These are phyloP conservation scores for Melieria omissa DNA, from an alignment of 2,888 invertebrate genomes.

Conservation along the genomic window DNA sequence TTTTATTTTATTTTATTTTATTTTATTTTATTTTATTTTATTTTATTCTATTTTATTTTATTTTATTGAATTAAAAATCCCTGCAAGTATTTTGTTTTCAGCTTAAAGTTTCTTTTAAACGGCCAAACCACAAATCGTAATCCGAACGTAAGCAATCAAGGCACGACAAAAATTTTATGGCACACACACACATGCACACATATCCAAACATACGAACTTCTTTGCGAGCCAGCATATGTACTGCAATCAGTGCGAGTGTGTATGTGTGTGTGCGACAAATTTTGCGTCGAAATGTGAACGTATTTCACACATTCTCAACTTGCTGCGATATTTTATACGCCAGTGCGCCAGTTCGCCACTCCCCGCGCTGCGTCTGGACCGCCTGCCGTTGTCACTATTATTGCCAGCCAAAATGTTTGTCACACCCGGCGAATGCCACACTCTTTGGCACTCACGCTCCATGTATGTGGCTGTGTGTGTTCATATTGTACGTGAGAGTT, in stretches of 20 bases:
- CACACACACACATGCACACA: conserved; percentile 12
- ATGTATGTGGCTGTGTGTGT: conserved; percentile 41
- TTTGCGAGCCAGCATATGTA: background rate
- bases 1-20: no score
- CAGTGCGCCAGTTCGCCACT: background rate
- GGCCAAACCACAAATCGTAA: no score
- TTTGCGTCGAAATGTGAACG: conserved; percentile 13
- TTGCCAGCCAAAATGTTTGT: no score
- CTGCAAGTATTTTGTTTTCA: no score
- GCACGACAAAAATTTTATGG: background rate
- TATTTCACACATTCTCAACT: conserved; percentile 12
- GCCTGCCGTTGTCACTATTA: conserved; percentile 15
- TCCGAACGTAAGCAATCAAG: no score
- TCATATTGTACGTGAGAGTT: no score
- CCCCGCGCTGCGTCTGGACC: conserved; percentile 15
- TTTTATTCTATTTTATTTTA: no score
- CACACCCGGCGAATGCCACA: no score
- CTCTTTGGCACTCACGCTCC: no score
- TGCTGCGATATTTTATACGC: conserved; percentile 5
- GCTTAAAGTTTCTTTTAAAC: no score
- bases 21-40: no score
- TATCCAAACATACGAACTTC: background rate
- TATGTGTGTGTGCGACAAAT: conserved; percentile 9
- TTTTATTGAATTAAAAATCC: no score
- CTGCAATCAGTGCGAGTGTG: conserved; percentile 36